Evolutionary conservation across 2,797 vertebrate genomes (phyloP).

Genomic region (Pseudopleuronectes americanus): DNA sequence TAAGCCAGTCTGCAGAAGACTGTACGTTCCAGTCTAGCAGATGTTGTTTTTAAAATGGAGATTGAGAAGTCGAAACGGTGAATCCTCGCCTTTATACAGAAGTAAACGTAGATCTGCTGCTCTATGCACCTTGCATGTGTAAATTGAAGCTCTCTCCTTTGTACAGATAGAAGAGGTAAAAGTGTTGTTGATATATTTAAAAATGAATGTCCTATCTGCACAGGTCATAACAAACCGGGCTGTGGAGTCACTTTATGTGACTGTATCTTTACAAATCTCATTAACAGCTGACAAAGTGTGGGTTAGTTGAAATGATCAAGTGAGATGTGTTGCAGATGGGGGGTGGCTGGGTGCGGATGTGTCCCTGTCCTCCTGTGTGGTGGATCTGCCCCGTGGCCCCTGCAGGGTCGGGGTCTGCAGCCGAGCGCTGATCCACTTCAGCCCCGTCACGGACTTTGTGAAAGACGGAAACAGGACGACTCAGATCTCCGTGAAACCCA

Average conservation of each 20-base stretch:
- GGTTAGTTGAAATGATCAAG: background rate
- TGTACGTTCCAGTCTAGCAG: too few relatives aligned
- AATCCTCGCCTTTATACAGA: too few relatives aligned
- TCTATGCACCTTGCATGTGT: too few relatives aligned
- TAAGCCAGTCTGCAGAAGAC: too few relatives aligned
- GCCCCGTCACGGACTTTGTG: slow-evolving; percentile 85
- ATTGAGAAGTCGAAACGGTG: too few relatives aligned
- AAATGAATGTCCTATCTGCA: background rate
- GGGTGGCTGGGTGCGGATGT: slow-evolving; percentile 82
- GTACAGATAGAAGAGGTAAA: too few relatives aligned
- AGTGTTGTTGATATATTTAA: too few relatives aligned
- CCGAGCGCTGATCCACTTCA: slow-evolving; percentile 81
- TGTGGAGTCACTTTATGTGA: background rate
- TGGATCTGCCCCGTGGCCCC: slow-evolving; percentile 79
- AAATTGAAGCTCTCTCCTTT: too few relatives aligned
- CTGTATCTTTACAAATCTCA: background rate
- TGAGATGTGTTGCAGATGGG: slow-evolving; percentile 70
- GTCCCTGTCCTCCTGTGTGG: slow-evolving; percentile 88
- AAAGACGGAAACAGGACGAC: slow-evolving; percentile 86
- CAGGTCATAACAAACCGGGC: background rate
- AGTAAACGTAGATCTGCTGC: background rate
- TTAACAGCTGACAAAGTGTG: background rate
- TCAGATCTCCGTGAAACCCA: slow-evolving; percentile 80
- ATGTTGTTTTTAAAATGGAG: too few relatives aligned
- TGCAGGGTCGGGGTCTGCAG: slow-evolving; percentile 85